Evolutionary conservation across 2,888 invertebrate genomes (phyloP).

Genomic region (Calliopum simillimum): DNA sequence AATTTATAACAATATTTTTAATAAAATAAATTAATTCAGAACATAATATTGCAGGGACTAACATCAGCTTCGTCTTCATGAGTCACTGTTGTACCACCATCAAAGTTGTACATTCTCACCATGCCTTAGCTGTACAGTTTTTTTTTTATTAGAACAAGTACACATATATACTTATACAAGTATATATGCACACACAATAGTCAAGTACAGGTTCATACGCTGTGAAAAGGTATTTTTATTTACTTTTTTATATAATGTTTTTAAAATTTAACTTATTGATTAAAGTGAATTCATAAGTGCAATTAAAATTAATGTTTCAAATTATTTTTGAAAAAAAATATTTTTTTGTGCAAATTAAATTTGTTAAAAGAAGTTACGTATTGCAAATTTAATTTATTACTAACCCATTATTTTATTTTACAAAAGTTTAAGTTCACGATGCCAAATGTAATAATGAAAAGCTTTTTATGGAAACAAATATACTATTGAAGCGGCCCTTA

Average conservation of each 20-base stretch:
- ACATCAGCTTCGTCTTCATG: conserved; percentile 27
- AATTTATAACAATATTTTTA: conserved; percentile 25
- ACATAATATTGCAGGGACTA: conserved; percentile 21
- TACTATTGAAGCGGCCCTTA: no score
- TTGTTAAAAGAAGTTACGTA: neutral
- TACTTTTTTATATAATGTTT: conserved; percentile 29
- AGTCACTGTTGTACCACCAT: neutral
- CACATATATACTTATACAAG: conserved; percentile 29
- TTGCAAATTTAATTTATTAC: no score
- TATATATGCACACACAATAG: conserved; percentile 29
- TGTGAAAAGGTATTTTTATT: conserved; percentile 45
- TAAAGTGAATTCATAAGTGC: neutral
- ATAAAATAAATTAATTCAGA: conserved; percentile 18
- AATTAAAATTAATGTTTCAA: conserved; percentile 9
- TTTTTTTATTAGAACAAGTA: conserved; percentile 20
- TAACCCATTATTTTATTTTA: no score
- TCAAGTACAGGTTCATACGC: conserved; percentile 42
- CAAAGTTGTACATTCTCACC: conserved; percentile 4
- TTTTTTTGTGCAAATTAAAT: conserved; percentile 11
- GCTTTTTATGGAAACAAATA: no score
- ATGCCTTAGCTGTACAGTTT: conserved; percentile 16
- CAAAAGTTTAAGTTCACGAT: no score
- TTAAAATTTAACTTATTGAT: neutral
- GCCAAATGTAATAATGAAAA: no score
- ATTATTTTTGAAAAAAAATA: neutral